Evolutionary conservation across 2,797 vertebrate genomes (phyloP).

Genomic region (Neosilurus hyrtlii): DNA sequence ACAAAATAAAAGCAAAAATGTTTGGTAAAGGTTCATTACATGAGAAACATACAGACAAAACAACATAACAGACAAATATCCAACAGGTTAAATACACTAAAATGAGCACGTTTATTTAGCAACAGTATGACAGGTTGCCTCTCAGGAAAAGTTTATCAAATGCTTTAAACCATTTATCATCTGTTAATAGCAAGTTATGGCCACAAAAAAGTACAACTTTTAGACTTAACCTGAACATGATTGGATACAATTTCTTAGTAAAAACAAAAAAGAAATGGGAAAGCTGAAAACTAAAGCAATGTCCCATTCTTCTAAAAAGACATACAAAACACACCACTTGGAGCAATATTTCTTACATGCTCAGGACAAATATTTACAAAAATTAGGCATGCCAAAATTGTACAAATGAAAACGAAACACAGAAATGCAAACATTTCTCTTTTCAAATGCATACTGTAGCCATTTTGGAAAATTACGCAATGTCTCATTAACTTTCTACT

Average conservation of each 20-base stretch:
- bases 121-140: constrained; percentile 52
- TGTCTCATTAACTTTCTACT: constrained; percentile 31
- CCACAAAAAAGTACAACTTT: constrained; percentile 40
- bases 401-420: constrained; percentile 44
- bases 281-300: constrained; percentile 44
- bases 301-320: constrained; percentile 53
- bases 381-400: constrained; percentile 45
- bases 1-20: constrained; percentile 30
- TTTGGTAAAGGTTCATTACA: constrained; percentile 41
- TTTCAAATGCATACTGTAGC: constrained; percentile 52
- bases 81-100: constrained; percentile 48
- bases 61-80: constrained; percentile 43
- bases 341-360: constrained; percentile 50
- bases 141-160: constrained; percentile 42
- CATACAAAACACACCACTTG: constrained; percentile 60
- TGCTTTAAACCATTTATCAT: constrained; percentile 31
- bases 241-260: constrained; percentile 35
- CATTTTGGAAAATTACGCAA: constrained; percentile 45
- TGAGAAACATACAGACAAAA: constrained; percentile 46
- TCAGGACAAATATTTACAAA: constrained; percentile 46
- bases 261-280: constrained; percentile 32
- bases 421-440: constrained; percentile 42
- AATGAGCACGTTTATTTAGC: constrained; percentile 54
- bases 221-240: constrained; percentile 31
- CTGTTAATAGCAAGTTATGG: constrained; percentile 32